Evolutionary conservation across 2,888 invertebrate species (phyloP), one percentile per base, ranked within the genome.

Genomic region (Microctonus aethiopoides): DNA sequence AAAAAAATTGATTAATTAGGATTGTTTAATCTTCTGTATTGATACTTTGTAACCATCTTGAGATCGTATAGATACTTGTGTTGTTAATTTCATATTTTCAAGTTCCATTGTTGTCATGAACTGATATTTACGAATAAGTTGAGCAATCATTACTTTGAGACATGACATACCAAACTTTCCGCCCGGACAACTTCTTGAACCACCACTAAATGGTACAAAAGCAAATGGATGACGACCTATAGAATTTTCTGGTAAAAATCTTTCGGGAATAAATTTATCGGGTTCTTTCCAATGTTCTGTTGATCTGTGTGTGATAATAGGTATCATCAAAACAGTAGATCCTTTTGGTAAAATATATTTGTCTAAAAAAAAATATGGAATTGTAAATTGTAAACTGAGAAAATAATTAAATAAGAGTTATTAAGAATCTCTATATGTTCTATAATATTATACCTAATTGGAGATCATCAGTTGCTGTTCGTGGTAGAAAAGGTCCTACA

Each of bases 251-350:
- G 70, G 74, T 11, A 72, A 60, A 67, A 80, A 79, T 72, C 80
- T 67, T 57, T 80, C 79, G 0, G 79, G 80, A 57, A 76, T 56
- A 41, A 79, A 80, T 68, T 78, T 75, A 9, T 77, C 75, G 0
- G 80, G 80, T 24, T 77, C 71, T 1, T n/a, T n/a, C 80, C 80
- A 80, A 62, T 71, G 76, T 57, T 76, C 73, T 6, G 52, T 60
- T 36, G 72, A 75, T 67, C 77, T 73, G 26, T 79, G 79, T 39
- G 78, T 78, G 11, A 72, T 63, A 54, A 68, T 77, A 13, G 75
- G 72, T 1, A 73, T 56, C 72, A 78, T 71, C 0, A 77, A 63
- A 0, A 78, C 68, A 0, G 76, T 74, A 61, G 73, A 75, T 24
- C 78, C 79, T 60, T 77, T 75, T 9, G 79, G 80, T 52, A 79